Evolutionary conservation across 2,113 vertebrate genomes (phyloP).

Genomic region (Lathamus discolor): DNA sequence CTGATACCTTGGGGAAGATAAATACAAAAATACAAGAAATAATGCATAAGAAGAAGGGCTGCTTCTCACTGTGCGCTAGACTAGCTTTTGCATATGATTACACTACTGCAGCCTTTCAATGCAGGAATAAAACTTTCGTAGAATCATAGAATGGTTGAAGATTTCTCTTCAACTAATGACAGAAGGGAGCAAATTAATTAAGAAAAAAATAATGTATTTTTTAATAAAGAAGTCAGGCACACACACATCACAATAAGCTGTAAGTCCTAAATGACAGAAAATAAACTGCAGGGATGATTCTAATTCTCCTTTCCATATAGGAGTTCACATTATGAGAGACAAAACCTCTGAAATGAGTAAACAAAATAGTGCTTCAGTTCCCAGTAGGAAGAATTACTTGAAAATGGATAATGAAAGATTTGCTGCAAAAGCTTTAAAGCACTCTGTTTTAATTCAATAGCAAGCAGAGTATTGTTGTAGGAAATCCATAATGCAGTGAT

Average conservation of each 20-base stretch:
- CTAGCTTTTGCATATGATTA: background rate
- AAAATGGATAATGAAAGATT: constrained; percentile 9
- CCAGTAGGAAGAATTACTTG: background rate
- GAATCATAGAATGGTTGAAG: background rate
- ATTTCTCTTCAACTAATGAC: background rate
- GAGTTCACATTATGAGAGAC: background rate
- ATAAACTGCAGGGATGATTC: background rate
- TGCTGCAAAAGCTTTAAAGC: background rate
- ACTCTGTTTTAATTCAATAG: background rate
- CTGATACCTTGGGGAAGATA: background rate
- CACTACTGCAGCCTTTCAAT: background rate
- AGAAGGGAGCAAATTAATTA: background rate
- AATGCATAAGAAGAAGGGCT: background rate
- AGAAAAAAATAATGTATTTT: background rate
- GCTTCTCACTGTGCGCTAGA: background rate
- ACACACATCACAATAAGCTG: background rate
- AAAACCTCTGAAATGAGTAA: constrained; percentile 27
- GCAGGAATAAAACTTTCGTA: background rate
- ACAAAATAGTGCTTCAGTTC: background rate
- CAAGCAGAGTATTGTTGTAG: background rate
- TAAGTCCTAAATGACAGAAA: background rate
- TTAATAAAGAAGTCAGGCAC: background rate
- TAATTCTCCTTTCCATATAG: background rate
- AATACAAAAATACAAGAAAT: background rate
- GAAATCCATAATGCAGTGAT: background rate